Base-by-base conservation (phyloP, 2,888 invertebrate species). In the Cloeon dipterum region DNA sequence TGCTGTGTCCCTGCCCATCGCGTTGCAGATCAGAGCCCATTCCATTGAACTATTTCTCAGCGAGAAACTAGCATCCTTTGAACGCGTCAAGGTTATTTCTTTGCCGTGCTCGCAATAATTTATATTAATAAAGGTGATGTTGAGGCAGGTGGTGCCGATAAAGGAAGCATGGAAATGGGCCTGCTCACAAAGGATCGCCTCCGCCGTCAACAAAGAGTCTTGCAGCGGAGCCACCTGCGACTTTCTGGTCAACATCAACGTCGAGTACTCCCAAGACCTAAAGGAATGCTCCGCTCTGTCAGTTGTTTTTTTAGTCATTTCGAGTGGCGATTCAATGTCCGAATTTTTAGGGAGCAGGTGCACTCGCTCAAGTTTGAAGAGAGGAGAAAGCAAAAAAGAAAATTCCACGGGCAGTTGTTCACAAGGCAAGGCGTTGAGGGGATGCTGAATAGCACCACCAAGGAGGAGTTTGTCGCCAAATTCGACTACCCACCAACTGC, bases 111-210 rank as follows among this genome's bases (percentile, higher is more conserved):
- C 19, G 8, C 19, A 32, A 4, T 5, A 5, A 3, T 5, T 26
- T 26, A 5, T 14, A 14, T 5, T 8, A 11, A 4, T 8, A 16
- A 4, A 17, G 14, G 4, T 32, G 3, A 3, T 17, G 17, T 13
- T 14, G 16, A 32, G 3, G 13, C 44, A 16, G 45, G 44, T 29
- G 23, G 64, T 67, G 14, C 59, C 71, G 0, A 51, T 78, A 1
- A 88, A 86, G 50, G 81, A 83, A 51, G 72, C 74, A 0, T 82
- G 81, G 67, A 83, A 83, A 54, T 70, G 74, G 61, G 63, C 70
- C 10, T 62, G 73, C 37, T 71, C 73, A 36, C 59, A 65, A 1
- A 55, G 57, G 37, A 54, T 85, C 17, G 68, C 70, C 13, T 40
- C 56, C 11, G 50, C 54, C 34, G 55, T 75, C 1, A 54, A 56